Evolutionary conservation across 2,113 vertebrate genomes (phyloP).

Genomic region (Peromyscus polionotus): DNA sequence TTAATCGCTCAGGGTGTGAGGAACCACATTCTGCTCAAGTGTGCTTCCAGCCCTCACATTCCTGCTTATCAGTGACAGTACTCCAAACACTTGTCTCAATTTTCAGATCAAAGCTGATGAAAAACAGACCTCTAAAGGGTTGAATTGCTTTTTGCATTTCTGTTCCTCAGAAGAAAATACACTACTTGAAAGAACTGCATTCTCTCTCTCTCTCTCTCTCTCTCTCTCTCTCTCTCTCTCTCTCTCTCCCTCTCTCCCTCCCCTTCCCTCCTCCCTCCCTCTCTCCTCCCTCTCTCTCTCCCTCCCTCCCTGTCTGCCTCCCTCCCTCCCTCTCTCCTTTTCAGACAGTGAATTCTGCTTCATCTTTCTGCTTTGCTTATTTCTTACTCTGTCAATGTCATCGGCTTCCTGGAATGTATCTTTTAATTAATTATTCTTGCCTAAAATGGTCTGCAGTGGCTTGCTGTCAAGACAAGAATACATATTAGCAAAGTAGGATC

Average conservation of each 20-base stretch:
- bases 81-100: constrained; percentile 88
- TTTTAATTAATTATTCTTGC: constrained; percentile 82
- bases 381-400: constrained; percentile 83
- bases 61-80: constrained; percentile 87
- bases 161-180: constrained; percentile 85
- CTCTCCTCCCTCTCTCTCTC: constrained; percentile 77
- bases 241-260: constrained; percentile 78
- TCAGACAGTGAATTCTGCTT: constrained; percentile 82
- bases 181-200: constrained; percentile 79
- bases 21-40: constrained; percentile 85
- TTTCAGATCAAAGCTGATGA: constrained; percentile 89
- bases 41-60: constrained; percentile 82
- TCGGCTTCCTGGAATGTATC: constrained; percentile 81
- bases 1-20: constrained; percentile 87
- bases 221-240: constrained; percentile 78
- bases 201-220: constrained; percentile 78
- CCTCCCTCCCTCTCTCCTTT: constrained; percentile 77
- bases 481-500: constrained; percentile 69
- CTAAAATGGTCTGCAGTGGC: constrained; percentile 69
- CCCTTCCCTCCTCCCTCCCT: constrained; percentile 76
- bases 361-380: constrained; percentile 82
- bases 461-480: constrained; percentile 78
- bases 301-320: constrained; percentile 77
- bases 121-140: constrained; percentile 85
- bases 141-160: constrained; percentile 86